Percentiles rank a stretch among this genome's conserved stretches.
Conservation (phyloP, 2,113 vertebrate species). For the Peucedramus taeniatus region DNA sequence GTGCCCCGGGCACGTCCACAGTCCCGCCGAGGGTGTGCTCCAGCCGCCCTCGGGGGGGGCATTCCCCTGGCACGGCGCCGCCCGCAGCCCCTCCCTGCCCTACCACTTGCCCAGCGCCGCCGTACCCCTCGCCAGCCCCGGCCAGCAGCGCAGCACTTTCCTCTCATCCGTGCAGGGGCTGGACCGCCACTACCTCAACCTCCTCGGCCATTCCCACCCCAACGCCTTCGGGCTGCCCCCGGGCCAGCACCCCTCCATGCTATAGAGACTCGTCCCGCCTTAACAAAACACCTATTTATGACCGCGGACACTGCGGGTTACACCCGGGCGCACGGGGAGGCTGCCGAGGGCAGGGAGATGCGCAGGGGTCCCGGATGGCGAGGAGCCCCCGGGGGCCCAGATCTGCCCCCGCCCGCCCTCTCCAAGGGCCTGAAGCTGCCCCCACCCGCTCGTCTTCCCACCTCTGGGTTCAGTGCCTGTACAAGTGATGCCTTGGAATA, state of each 20-base stretch:
- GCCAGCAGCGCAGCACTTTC: constrained; percentile 86
- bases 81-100: constrained; percentile 78
- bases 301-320: neutral
- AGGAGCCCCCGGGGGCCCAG: neutral
- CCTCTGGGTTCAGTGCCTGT: neutral
- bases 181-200: constrained; percentile 91
- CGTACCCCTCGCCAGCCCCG: constrained; percentile 74
- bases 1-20: constrained; percentile 73
- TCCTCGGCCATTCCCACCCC: constrained; percentile 87
- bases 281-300: neutral
- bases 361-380: neutral
- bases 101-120: constrained; percentile 74
- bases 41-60: constrained; percentile 76
- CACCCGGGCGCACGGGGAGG: neutral
- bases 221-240: constrained; percentile 85
- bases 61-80: constrained; percentile 83
- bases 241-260: constrained; percentile 81
- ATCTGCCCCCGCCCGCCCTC: neutral
- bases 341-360: neutral
- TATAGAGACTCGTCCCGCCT: constrained; percentile 65
- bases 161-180: constrained; percentile 86
- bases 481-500: constrained; percentile 25
- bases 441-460: neutral
- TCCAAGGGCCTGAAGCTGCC: neutral
- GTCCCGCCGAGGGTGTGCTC: constrained; percentile 77